Evolutionary conservation across 2,113 vertebrate species (phyloP), one percentile per base, ranked within the genome.

Genomic region (Saccopteryx leptura): DNA sequence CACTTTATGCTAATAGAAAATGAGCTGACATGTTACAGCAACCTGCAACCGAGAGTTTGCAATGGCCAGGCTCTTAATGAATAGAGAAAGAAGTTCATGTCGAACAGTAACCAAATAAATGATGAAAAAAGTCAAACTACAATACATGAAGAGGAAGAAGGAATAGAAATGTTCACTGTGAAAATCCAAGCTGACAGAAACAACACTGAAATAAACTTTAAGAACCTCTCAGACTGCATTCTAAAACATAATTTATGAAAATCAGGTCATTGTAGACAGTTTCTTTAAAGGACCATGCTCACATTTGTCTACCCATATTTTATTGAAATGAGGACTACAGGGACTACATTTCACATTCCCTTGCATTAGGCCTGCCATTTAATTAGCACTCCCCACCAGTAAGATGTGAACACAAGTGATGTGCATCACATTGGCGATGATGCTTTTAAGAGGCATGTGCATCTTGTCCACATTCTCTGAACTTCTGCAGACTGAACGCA

Each of bases 41-140:
- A 87, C 68, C 52, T 69, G 72, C 65, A 81, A 52, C 10, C 5
- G 24, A 14, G 91, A 28, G 50, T 93, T 74, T 72, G 33, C 72
- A 33, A 7, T 83, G 58, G 82, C 68, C 23, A 24, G 79, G 39
- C 82, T 31, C 21, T n/a, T 89, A 87, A 92, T 80, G 87, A 97
- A 83, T 12, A 87, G 85, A 95, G 82, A 85, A 87, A 86, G 58
- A 82, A 86, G 91, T 87, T 75, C 50, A 80, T 92, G 90, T 93
- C 83, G 96, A 85, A 21, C 26, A 83, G 76, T 28, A 93, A 74
- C 14, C 58, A 87, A 87, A 60, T 39, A 75, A 94, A 95, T 50
- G 24, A 93, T 39, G 60, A 95, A 89, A 78, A 81, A 93, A 95
- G 89, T 91, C 31, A 69, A 93, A 93, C 19, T 39, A 69, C n/a